Evolutionary conservation across 2,888 invertebrate genomes (phyloP).

Genomic region (Trilocha varians): DNA sequence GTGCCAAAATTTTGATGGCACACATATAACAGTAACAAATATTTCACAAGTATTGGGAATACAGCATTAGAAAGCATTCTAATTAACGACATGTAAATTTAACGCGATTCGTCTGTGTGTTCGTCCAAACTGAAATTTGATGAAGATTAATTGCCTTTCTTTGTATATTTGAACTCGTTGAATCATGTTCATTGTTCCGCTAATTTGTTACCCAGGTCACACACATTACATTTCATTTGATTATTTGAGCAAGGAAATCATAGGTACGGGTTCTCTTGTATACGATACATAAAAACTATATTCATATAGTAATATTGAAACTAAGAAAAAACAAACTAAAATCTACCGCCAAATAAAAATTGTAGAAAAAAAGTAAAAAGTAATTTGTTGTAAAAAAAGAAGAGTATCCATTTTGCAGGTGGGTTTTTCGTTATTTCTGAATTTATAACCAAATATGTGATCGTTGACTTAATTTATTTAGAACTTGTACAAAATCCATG

Average conservation of each 20-base stretch:
- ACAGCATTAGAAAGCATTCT: conserved; percentile 16
- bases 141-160: neutral
- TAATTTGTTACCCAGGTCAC: neutral
- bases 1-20: conserved; percentile 58
- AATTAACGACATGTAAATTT: conserved; percentile 13
- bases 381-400: neutral
- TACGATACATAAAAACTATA: no score
- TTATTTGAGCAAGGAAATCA: neutral
- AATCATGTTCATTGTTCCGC: neutral
- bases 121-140: neutral
- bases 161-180: neutral
- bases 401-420: no score
- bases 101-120: neutral
- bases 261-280: neutral
- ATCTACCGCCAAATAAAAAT: no score
- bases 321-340: no score
- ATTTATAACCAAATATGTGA: no score
- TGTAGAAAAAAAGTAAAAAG: neutral
- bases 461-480: no score
- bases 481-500: no score
- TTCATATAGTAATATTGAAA: neutral
- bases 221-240: neutral
- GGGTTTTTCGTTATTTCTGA: no score
- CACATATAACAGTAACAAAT: conserved; percentile 56
- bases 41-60: conserved; percentile 53